These are phyloP conservation scores for Anoplophora glabripennis DNA, from an alignment of 1,140 invertebrate genomes.

Conservation along the genomic window DNA sequence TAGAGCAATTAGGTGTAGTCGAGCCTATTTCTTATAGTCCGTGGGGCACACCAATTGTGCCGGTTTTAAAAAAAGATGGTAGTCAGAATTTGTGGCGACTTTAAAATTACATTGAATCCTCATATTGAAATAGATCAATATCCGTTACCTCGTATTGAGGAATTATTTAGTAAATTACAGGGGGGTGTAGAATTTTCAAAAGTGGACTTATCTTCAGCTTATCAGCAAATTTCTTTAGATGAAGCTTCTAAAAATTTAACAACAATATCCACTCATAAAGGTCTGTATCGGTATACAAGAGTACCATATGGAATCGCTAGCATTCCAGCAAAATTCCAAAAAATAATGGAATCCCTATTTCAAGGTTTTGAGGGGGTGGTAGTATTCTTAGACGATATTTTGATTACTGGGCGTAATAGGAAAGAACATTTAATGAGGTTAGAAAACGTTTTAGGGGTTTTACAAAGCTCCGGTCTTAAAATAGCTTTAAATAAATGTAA, in stretches of 20 bases:
- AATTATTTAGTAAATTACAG: no score
- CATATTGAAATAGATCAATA: no score
- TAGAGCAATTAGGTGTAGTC: no score
- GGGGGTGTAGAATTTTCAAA: slow-evolving; percentile 2
- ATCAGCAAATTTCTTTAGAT: slow-evolving; percentile 4
- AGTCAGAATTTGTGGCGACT: no score
- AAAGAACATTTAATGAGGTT: not conserved
- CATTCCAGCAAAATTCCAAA: slow-evolving; percentile 1
- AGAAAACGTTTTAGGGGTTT: not conserved
- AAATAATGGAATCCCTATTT: not conserved
- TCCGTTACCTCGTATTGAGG: no score
- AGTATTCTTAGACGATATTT: not conserved
- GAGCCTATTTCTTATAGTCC: no score
- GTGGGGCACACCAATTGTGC: no score
- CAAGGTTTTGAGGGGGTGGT: not conserved
- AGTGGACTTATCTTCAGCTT: slow-evolving; percentile 8
- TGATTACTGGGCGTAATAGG: not conserved
- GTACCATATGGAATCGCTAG: not conserved
- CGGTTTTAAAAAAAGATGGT: no score
- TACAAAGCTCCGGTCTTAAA: not conserved
- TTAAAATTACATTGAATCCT: no score
- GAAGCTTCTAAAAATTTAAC: not conserved
- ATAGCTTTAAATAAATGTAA: not conserved
- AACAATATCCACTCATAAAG: not conserved
- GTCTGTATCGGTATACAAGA: not conserved